These are phyloP conservation scores for Cololabis saira DNA, from an alignment of 2,113 vertebrate species.

Conservation along the genomic window DNA sequence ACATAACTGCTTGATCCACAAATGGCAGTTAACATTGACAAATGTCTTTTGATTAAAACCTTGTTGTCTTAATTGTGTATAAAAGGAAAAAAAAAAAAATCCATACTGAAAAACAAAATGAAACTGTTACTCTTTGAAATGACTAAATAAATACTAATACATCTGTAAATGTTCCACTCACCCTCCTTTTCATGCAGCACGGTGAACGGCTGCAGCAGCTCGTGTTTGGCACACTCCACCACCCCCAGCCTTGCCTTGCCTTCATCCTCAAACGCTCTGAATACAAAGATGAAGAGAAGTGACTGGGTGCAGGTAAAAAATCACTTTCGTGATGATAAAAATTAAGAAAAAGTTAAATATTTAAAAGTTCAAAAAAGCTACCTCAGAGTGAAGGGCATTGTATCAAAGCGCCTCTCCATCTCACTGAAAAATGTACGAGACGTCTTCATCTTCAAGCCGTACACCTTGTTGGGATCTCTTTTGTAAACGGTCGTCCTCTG, in stretches of 20 bases:
- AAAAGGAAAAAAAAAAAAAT: too few species aligned
- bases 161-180: constrained; percentile 63
- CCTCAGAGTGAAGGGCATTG: constrained; percentile 98
- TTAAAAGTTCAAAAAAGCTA: constrained; percentile 45
- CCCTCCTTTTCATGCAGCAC: constrained; percentile 98
- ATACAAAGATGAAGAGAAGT: not conserved
- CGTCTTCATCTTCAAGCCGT: constrained; percentile 98
- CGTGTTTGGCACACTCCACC: constrained; percentile 97
- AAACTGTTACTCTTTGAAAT: too few species aligned
- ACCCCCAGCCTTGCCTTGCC: constrained; percentile 95
- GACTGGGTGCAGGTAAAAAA: not conserved
- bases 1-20: too few species aligned
- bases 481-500: constrained; percentile 98
- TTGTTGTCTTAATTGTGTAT: too few species aligned
- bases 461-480: constrained; percentile 96
- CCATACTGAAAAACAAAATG: too few species aligned
- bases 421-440: constrained; percentile 97
- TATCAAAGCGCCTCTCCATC: constrained; percentile 94
- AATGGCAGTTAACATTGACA: too few species aligned
- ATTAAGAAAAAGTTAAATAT: not conserved
- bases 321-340: not conserved
- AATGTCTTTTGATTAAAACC: too few species aligned
- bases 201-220: constrained; percentile 94
- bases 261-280: constrained; percentile 95
- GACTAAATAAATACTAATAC: too few species aligned